A percentile compares a stretch with the other conserved stretches of the same genome.
Evolutionary conservation across 2,113 vertebrate species (phyloP).

Genomic region (Menura novaehollandiae): DNA sequence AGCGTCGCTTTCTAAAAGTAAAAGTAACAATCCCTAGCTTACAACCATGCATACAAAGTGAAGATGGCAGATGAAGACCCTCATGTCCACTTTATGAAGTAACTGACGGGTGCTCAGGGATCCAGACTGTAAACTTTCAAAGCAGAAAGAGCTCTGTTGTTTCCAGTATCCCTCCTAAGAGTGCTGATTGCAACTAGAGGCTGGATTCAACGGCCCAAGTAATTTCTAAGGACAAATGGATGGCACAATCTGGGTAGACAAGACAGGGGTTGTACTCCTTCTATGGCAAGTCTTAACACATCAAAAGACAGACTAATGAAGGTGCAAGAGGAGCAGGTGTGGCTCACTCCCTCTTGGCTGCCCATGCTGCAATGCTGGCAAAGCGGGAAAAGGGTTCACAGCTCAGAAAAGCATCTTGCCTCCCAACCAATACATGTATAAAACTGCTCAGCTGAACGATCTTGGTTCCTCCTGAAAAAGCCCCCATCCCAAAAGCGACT

Average conservation of each 20-base stretch:
- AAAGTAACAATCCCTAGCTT: background rate
- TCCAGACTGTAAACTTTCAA: background rate
- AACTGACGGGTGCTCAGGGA: background rate
- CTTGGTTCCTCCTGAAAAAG: background rate
- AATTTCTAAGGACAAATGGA: background rate
- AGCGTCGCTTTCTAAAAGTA: background rate
- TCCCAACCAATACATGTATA: accelerated
- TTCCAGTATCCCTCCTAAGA: background rate
- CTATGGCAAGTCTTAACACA: background rate
- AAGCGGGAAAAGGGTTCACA: background rate
- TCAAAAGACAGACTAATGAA: background rate
- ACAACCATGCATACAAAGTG: background rate
- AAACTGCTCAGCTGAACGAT: accelerated
- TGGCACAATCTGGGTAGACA: background rate
- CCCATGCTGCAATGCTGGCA: background rate
- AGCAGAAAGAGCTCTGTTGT: background rate
- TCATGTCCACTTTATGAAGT: background rate
- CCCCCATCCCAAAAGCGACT: accelerated
- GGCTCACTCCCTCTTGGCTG: background rate
- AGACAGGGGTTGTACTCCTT: background rate
- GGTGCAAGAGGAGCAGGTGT: background rate
- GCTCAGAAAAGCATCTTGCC: background rate
- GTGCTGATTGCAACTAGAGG: background rate
- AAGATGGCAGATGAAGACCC: background rate
- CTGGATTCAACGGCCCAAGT: background rate